Evolutionary conservation across 2,888 invertebrate genomes (phyloP).

Genomic region (Xylocampa areola): DNA sequence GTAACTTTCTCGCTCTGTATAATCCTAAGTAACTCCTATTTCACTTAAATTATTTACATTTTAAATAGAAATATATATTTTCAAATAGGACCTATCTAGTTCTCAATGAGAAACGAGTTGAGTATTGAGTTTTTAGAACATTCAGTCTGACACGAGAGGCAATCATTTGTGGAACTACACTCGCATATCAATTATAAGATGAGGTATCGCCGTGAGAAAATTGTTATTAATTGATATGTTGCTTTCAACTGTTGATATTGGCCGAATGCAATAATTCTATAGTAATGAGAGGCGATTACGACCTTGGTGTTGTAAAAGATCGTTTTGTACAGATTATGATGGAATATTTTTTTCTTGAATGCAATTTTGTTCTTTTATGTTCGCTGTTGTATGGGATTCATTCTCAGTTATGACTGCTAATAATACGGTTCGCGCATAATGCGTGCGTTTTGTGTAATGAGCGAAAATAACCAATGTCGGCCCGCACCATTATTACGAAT

Average conservation of each 20-base stretch:
- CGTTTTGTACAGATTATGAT: constrained; percentile 56
- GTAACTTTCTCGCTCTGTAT: constrained; percentile 70
- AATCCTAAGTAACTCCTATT: constrained; percentile 58
- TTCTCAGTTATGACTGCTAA: constrained; percentile 70
- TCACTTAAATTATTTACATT: constrained; percentile 68
- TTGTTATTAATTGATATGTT: constrained; percentile 68
- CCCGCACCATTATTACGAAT: constrained; percentile 30
- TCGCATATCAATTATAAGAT: constrained; percentile 74
- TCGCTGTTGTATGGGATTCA: constrained; percentile 63
- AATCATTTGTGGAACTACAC: constrained; percentile 56
- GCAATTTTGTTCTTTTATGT: constrained; percentile 66
- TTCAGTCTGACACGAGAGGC: constrained; percentile 38
- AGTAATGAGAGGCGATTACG: constrained; percentile 63
- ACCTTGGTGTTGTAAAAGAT: constrained; percentile 60
- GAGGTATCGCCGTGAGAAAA: constrained; percentile 63
- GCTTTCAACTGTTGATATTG: constrained; percentile 68
- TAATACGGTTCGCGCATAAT: constrained; percentile 63
- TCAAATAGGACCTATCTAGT: constrained; percentile 58
- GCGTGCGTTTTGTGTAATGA: constrained; percentile 64
- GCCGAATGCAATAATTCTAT: constrained; percentile 69
- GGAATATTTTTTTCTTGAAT: constrained; percentile 64
- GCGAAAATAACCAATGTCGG: constrained; percentile 58
- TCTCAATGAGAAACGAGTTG: constrained; percentile 51
- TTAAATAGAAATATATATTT: constrained; percentile 68
- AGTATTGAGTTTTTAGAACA: constrained; percentile 35